Conservation (phyloP, 2,113 vertebrate genomes). For the Halcyon malimbica region DNA sequence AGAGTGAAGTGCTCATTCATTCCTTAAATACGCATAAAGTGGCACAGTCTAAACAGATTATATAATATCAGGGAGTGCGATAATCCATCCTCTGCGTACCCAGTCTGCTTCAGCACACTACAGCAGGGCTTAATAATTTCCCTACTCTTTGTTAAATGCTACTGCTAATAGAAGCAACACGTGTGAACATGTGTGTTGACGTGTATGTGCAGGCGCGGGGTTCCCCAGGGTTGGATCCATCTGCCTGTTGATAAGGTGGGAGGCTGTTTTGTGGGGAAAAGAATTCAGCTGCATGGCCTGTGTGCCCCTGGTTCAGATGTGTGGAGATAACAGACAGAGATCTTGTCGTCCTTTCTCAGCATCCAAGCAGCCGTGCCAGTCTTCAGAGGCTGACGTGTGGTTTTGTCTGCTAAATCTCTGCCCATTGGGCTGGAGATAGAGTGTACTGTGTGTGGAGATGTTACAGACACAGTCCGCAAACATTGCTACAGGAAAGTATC, state of each 20-base stretch:
- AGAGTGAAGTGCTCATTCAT: conserved; percentile 9
- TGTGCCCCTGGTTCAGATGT: background rate
- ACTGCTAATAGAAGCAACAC: background rate
- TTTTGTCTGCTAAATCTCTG: background rate
- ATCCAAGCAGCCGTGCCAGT: background rate
- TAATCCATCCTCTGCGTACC: background rate
- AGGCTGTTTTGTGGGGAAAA: background rate
- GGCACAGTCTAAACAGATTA: conserved; percentile 61
- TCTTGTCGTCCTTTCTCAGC: background rate
- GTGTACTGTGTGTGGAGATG: no score
- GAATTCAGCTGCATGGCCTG: background rate
- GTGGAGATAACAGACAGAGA: background rate
- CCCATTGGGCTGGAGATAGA: background rate
- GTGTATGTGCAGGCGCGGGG: background rate
- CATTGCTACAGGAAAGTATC: background rate
- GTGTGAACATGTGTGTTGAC: background rate
- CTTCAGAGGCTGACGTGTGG: background rate
- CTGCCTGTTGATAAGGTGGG: background rate
- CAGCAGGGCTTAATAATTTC: background rate
- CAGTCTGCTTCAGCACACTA: background rate
- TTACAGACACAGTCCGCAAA: background rate
- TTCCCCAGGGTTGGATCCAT: background rate
- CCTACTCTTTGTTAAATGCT: background rate
- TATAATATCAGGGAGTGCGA: conserved; percentile 32
- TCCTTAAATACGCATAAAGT: conserved; percentile 47